A percentile compares a stretch with the other conserved stretches of the same genome.
phyloP scores from a whole-genome alignment of 2,888 invertebrate genomes.

The Lepidonotus clava region DNA sequence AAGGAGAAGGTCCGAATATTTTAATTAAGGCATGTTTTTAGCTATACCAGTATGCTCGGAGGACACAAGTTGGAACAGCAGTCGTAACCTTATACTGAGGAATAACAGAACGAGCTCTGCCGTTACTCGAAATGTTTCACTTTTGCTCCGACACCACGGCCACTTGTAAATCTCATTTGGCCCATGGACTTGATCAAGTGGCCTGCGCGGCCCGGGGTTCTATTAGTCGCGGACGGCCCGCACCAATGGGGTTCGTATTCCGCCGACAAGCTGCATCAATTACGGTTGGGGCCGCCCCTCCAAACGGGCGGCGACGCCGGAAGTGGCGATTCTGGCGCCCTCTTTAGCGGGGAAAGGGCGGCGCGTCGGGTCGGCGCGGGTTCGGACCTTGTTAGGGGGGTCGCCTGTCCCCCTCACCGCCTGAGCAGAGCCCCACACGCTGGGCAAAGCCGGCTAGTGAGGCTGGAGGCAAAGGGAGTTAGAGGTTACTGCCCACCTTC shows the following conservation, averaged over 20 bases:
- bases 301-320: slow-evolving; percentile 7
- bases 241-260: slow-evolving; percentile 1
- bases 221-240: not conserved
- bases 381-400: not conserved
- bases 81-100: too few relatives aligned
- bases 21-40: too few relatives aligned
- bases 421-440: not conserved
- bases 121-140: not conserved
- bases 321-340: slow-evolving; percentile 23
- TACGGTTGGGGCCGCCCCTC: not conserved
- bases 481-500: too few relatives aligned
- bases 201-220: not conserved
- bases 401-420: not conserved
- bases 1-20: too few relatives aligned
- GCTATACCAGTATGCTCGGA: too few relatives aligned
- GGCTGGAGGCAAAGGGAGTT: not conserved
- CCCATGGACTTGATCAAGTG: not conserved
- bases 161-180: slow-evolving; percentile 3
- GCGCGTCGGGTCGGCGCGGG: not conserved
- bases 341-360: slow-evolving; percentile 6
- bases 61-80: too few relatives aligned
- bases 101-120: too few relatives aligned
- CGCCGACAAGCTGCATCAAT: slow-evolving; percentile 14
- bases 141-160: not conserved
- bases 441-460: not conserved